Percentiles rank a stretch among this genome's conserved stretches.
Conservation (phyloP, 2,888 invertebrate genomes). For the Sphinx pinastri region DNA sequence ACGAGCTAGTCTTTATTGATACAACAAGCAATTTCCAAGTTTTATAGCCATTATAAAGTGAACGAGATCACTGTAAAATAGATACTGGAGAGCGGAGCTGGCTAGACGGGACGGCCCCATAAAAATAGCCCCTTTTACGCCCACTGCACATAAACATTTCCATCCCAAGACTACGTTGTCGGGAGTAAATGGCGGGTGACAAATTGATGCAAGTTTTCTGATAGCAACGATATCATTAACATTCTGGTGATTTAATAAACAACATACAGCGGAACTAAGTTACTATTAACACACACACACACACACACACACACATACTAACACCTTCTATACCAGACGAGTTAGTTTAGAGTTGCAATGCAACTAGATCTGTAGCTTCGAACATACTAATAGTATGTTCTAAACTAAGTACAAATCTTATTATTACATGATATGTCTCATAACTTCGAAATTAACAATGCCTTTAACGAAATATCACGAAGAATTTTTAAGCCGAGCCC, state of each 20-base stretch:
- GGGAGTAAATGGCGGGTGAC: slow-evolving; percentile 14
- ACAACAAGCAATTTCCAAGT: slow-evolving; percentile 35
- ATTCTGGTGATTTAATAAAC: neutral
- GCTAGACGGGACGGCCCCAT: slow-evolving; percentile 25
- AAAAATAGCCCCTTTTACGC: slow-evolving; percentile 22
- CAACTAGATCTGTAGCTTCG: no score
- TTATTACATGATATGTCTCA: no score
- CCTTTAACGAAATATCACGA: no score
- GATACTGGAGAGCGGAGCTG: slow-evolving; percentile 30
- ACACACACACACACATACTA: no score
- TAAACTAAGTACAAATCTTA: no score
- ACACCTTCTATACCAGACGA: no score
- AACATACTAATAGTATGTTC: no score
- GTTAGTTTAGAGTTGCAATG: no score
- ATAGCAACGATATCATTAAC: slow-evolving; percentile 2
- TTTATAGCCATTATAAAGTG: slow-evolving; percentile 36
- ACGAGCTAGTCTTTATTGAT: slow-evolving; percentile 31
- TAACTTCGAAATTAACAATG: no score
- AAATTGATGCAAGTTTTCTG: slow-evolving; percentile 16
- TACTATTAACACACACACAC: no score
- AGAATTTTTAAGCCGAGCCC: no score
- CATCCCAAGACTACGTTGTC: slow-evolving; percentile 11
- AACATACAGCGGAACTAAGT: no score
- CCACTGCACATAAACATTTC: slow-evolving; percentile 13
- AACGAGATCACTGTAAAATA: slow-evolving; percentile 34